Conservation (phyloP, 1,140 invertebrate genomes). For the Pogonognathellus flavescens region DNA sequence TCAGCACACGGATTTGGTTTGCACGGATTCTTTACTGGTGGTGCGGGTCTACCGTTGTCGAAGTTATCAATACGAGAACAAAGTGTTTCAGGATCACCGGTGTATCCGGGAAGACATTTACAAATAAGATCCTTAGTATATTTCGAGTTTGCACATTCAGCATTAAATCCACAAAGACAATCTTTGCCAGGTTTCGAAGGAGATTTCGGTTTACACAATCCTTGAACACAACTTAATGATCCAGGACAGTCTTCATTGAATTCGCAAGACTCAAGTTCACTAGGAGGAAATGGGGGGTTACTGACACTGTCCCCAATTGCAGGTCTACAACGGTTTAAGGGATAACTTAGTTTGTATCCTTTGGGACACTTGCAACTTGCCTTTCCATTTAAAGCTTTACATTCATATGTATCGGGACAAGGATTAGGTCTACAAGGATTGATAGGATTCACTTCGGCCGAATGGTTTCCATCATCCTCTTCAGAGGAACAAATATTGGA, state of each 20-base stretch:
- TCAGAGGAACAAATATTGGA: too few relatives aligned
- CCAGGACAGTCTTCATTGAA: not conserved
- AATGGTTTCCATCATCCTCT: too few relatives aligned
- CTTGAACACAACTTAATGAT: not conserved
- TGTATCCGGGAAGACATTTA: not conserved
- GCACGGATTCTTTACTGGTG: not conserved
- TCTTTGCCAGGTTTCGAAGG: not conserved
- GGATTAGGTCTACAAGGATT: too few relatives aligned
- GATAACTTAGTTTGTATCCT: not conserved
- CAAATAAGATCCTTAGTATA: not conserved
- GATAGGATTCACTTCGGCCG: too few relatives aligned
- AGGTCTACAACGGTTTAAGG: not conserved
- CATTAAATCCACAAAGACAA: not conserved
- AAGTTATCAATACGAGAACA: not conserved
- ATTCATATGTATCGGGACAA: too few relatives aligned
- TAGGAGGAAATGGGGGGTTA: not conserved
- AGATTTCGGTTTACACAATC: not conserved
- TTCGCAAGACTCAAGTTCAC: not conserved
- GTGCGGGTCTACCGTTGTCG: not conserved
- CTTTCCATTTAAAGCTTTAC: too few relatives aligned
- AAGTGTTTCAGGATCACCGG: not conserved
- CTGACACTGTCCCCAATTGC: not conserved
- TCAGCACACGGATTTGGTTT: not conserved
- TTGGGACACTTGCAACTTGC: not conserved
- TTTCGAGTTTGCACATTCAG: not conserved